Evolutionary conservation across 1,140 invertebrate species (phyloP).

Genomic region (Tenebrio molitor): DNA sequence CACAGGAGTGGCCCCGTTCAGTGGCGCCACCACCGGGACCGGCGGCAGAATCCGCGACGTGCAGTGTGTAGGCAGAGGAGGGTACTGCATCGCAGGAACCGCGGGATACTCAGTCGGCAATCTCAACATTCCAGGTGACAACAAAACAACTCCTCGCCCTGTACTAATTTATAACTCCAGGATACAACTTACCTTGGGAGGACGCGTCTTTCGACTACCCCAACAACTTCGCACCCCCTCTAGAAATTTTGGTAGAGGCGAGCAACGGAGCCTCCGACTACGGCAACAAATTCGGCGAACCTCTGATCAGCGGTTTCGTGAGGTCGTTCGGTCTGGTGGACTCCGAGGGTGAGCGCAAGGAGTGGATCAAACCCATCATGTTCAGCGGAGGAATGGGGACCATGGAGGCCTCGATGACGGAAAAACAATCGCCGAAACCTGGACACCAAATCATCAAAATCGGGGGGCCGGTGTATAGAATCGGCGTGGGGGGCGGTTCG

Average conservation of each 20-base stretch:
- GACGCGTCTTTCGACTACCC: constrained; percentile 83
- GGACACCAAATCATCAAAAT: constrained; percentile 94
- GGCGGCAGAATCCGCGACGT: constrained; percentile 96
- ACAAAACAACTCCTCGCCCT: constrained; percentile 43
- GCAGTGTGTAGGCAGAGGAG: constrained; percentile 92
- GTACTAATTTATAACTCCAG: too few species aligned
- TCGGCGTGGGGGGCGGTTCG: constrained; percentile 97
- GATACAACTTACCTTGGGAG: constrained; percentile 92
- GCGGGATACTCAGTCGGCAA: constrained; percentile 97
- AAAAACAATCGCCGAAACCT: constrained; percentile 79
- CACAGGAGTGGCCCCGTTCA: constrained; percentile 93
- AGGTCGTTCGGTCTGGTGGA: constrained; percentile 89
- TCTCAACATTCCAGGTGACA: constrained; percentile 87
- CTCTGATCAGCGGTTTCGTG: constrained; percentile 91
- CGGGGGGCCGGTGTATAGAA: constrained; percentile 96
- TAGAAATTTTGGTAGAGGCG: constrained; percentile 92
- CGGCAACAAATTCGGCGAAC: constrained; percentile 99
- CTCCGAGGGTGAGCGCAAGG: constrained; percentile 78
- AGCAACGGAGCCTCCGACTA: constrained; percentile 99
- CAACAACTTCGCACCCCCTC: constrained; percentile 88
- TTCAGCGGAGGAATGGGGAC: constrained; percentile 96
- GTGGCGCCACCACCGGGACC: constrained; percentile 97
- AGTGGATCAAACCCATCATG: constrained; percentile 99
- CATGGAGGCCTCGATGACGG: constrained; percentile 84
- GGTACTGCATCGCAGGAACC: constrained; percentile 94